phyloP scores from a whole-genome alignment of 2,113 vertebrate species.

The Campylorhamphus procurvoides region DNA sequence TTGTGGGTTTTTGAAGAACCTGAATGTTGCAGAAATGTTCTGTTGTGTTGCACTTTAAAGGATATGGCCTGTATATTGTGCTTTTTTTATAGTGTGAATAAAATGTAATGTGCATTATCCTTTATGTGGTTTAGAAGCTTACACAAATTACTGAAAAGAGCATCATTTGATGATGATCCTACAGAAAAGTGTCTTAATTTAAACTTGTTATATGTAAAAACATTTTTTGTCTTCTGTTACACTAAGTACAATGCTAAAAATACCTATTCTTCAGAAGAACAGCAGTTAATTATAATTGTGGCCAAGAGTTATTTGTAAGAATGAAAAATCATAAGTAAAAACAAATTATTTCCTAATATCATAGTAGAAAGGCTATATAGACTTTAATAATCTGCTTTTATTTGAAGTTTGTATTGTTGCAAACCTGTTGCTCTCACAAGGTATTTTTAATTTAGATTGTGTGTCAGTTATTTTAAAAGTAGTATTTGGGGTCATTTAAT shows the following conservation, averaged over 20 bases:
- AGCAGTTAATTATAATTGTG: neutral
- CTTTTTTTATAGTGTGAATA: slow-evolving; percentile 72
- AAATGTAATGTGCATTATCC: slow-evolving; percentile 64
- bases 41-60: slow-evolving; percentile 78
- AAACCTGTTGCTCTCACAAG: neutral
- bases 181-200: slow-evolving; percentile 35
- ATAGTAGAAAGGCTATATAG: neutral
- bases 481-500: neutral
- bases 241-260: slow-evolving; percentile 5
- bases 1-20: slow-evolving; percentile 47
- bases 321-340: neutral
- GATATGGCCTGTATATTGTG: slow-evolving; percentile 72
- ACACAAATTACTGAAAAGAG: slow-evolving; percentile 32
- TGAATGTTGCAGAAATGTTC: slow-evolving; percentile 69
- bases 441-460: neutral
- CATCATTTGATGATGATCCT: slow-evolving; percentile 38
- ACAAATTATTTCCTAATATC: neutral
- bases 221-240: neutral
- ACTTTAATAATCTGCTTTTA: neutral
- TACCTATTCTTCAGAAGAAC: neutral
- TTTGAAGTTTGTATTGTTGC: neutral
- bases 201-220: neutral
- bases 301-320: neutral
- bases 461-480: neutral
- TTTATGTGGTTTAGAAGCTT: slow-evolving; percentile 55